These are phyloP conservation scores for Nemurella pictetii DNA, from an alignment of 2,888 invertebrate genomes.

Conservation along the genomic window DNA sequence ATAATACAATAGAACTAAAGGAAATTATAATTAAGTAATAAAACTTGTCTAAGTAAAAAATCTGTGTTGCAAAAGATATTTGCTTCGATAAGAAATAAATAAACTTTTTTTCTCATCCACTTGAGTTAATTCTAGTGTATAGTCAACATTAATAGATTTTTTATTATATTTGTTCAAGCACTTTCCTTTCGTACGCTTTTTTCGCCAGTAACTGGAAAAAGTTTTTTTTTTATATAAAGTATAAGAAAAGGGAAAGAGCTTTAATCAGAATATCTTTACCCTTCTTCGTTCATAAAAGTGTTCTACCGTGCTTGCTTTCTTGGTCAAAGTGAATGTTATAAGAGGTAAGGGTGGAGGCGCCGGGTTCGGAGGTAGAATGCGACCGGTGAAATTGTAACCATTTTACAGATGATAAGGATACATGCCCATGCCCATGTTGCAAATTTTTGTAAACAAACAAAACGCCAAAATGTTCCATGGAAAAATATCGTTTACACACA, in stretches of 20 bases:
- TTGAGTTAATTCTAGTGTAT: not conserved
- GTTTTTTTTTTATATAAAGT: too few species aligned
- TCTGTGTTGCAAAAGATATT: not conserved
- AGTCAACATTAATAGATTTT: not conserved
- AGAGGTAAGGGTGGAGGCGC: too few species aligned
- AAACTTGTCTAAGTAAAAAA: not conserved
- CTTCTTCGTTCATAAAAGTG: too few species aligned
- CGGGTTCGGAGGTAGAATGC: too few species aligned
- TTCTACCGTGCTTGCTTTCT: too few species aligned
- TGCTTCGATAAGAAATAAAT: not conserved
- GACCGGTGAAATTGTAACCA: too few species aligned
- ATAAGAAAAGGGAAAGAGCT: too few species aligned
- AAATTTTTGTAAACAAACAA: not conserved
- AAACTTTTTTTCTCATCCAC: not conserved
- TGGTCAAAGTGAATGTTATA: too few species aligned
- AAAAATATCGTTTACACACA: not conserved
- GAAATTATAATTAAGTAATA: not conserved
- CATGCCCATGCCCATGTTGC: too few species aligned
- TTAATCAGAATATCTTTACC: too few species aligned
- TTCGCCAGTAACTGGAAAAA: not conserved
- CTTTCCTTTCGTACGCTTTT: not conserved
- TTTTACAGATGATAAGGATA: too few species aligned
- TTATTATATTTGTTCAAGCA: conserved; percentile 1
- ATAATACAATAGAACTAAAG: not conserved
- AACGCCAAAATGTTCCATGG: not conserved